Conservation (phyloP, 1,140 invertebrate species). For the Drosophila nebulosa region DNA sequence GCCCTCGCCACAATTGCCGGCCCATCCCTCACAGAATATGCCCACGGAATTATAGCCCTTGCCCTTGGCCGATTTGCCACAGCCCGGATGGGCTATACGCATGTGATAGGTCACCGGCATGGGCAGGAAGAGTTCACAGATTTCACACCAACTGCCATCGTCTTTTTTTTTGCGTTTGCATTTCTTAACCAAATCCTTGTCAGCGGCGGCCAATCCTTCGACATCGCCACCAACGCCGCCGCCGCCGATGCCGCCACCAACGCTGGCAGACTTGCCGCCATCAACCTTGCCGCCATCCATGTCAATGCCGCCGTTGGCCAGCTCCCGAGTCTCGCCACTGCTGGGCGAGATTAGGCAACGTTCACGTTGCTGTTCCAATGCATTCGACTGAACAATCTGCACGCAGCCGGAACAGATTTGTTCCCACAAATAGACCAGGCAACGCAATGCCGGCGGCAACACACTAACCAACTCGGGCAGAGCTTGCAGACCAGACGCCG, state of each 20-base stretch:
- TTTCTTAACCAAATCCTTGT: slow-evolving; percentile 83
- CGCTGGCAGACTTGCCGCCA: slow-evolving; percentile 1
- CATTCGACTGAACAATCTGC: slow-evolving; percentile 82
- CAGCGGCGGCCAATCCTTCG: background rate
- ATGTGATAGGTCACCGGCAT: slow-evolving; percentile 93
- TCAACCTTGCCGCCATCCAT: slow-evolving; percentile 70
- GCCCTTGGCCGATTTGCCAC: slow-evolving; percentile 89
- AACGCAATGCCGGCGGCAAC: slow-evolving; percentile 92
- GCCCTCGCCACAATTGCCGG: slow-evolving; percentile 93
- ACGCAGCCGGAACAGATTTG: slow-evolving; percentile 88
- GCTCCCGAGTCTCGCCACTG: slow-evolving; percentile 10
- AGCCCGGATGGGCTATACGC: slow-evolving; percentile 93
- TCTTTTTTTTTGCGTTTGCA: slow-evolving; percentile 83
- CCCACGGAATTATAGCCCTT: slow-evolving; percentile 94
- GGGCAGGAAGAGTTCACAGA: slow-evolving; percentile 90
- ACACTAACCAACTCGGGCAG: slow-evolving; percentile 82
- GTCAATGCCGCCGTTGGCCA: slow-evolving; percentile 70
- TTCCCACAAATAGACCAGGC: slow-evolving; percentile 93
- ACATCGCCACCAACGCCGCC: too few relatives aligned
- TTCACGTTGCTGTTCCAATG: slow-evolving; percentile 61
- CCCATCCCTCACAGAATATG: slow-evolving; percentile 92
- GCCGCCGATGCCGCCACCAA: too few relatives aligned
- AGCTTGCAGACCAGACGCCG: slow-evolving; percentile 54
- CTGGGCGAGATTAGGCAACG: slow-evolving; percentile 43
- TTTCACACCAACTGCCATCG: slow-evolving; percentile 86